Evolutionary conservation across 1,140 invertebrate genomes (phyloP).

Genomic region (Drosophila tani): DNA sequence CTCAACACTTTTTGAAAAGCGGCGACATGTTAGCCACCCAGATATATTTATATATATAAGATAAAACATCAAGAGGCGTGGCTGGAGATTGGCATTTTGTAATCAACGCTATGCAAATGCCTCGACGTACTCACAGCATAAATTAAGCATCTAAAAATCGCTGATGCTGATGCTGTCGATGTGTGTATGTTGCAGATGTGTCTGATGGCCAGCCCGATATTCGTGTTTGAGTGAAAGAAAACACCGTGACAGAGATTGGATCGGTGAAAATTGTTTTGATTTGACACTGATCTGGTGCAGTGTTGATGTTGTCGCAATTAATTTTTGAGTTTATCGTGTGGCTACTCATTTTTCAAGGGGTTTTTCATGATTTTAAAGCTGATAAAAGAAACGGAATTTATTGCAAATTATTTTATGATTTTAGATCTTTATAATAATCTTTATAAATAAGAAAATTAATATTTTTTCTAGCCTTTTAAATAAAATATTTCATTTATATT

Average conservation of each 20-base stretch:
- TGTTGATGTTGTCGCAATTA: conserved; percentile 33
- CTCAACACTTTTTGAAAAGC: conserved; percentile 58
- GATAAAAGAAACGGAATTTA: too few species aligned
- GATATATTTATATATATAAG: conserved; percentile 3
- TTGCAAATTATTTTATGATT: background rate
- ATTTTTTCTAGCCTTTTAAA: too few species aligned
- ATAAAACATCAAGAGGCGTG: conserved; percentile 20
- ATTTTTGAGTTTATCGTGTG: background rate
- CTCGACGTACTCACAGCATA: conserved; percentile 58
- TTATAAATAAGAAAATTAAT: too few species aligned
- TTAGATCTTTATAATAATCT: background rate
- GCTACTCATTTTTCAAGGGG: background rate
- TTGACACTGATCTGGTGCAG: conserved; percentile 68
- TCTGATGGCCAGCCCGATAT: conserved; percentile 21
- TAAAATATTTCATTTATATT: too few species aligned
- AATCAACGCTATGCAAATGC: conserved; percentile 81
- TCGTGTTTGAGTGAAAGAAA: conserved; percentile 19
- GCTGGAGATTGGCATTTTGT: conserved; percentile 72
- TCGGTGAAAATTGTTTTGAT: conserved; percentile 60
- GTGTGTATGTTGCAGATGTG: conserved; percentile 33
- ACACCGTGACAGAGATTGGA: conserved; percentile 60
- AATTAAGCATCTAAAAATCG: conserved; percentile 69
- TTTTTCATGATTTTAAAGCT: background rate
- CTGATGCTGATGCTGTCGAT: conserved; percentile 42
- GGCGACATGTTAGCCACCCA: conserved; percentile 49